These are phyloP conservation scores for Limenitis arthemis DNA, from an alignment of 2,888 invertebrate genomes.

Conservation along the genomic window DNA sequence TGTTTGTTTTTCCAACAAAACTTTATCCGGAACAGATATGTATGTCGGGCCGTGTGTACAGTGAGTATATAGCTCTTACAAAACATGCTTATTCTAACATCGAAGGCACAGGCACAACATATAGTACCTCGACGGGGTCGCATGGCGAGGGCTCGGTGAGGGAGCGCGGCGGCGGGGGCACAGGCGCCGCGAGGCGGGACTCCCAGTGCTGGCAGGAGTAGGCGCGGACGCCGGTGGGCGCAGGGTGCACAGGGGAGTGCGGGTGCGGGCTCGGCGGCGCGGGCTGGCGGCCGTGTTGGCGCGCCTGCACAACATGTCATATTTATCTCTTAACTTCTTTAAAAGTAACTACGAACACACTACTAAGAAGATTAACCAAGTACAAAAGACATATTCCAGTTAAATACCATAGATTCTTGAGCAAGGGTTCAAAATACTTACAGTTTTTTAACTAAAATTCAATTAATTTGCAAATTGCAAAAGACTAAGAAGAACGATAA, in stretches of 20 bases:
- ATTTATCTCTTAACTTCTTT: background rate
- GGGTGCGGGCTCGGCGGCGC: slow-evolving; percentile 67
- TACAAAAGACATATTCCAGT: slow-evolving; percentile 6
- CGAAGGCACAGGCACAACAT: slow-evolving; percentile 36
- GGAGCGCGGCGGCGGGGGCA: slow-evolving; percentile 61
- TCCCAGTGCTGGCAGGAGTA: slow-evolving; percentile 75
- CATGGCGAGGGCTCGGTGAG: slow-evolving; percentile 49
- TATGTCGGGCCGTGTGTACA: slow-evolving; percentile 6
- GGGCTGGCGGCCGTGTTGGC: slow-evolving; percentile 70
- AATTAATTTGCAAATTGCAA: no score
- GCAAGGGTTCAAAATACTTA: background rate
- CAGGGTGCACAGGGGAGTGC: slow-evolving; percentile 68
- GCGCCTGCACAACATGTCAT: slow-evolving; percentile 42
- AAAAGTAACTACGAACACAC: slow-evolving; percentile 4
- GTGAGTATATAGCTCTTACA: slow-evolving; percentile 23
- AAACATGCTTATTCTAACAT: slow-evolving; percentile 29
- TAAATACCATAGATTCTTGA: background rate
- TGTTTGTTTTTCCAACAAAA: no score
- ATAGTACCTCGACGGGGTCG: slow-evolving; percentile 65
- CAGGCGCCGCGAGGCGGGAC: slow-evolving; percentile 67
- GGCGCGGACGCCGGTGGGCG: slow-evolving; percentile 70
- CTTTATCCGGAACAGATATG: no score
- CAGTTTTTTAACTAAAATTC: no score
- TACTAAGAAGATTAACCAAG: slow-evolving; percentile 6
- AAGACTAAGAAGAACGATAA: no score